Evolutionary conservation across 2,888 invertebrate genomes (phyloP), one percentile per base, ranked within the genome.

Genomic region (Teleiodes luculella): DNA sequence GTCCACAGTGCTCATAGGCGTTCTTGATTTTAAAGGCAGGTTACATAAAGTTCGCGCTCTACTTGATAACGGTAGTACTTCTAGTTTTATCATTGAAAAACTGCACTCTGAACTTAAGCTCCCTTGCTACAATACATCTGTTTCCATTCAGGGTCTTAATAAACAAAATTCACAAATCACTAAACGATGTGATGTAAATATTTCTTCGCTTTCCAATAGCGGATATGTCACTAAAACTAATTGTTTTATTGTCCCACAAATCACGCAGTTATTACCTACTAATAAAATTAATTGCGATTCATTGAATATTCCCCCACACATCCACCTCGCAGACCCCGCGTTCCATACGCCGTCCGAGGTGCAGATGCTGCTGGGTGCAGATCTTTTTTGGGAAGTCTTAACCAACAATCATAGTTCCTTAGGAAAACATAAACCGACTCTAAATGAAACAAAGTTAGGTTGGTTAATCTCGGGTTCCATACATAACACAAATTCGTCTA

Each of bases 301-400:
- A 6, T 24, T 24, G 3, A 24, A 24, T 24, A 24, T 24, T 24
- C 24, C 43, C 8, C 2, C 43, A 20, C 11, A 43, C 11, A 24
- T 43, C 8, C 14, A 16, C 14, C 14, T 43, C 2, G 43, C 54
- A 0, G 54, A 48, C 13, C 54, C 54, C 11, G 16, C 37, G 10
- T 54, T 54, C 35, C 30, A 54, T 43, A 18, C 36, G 20, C 54
- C 54, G 10, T 31, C 48, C 14, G 48, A 39, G 5, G 24, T 54
- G n/a, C 48, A 54, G 13, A 13, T 53, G 7, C 14, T 53, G 6
- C 20, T 53, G 3, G 39, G 47, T 8, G 53, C 47, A 20, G 53
- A 54, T 6, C 24, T 24, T 24, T 24, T 24, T 24, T 24, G 24
- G 24, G 24, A 24, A 24, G 24, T 24, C 6, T 24, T 24, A 24